These are phyloP conservation scores for Julus scandinavius DNA, from an alignment of 2,888 invertebrate species.

Conservation along the genomic window DNA sequence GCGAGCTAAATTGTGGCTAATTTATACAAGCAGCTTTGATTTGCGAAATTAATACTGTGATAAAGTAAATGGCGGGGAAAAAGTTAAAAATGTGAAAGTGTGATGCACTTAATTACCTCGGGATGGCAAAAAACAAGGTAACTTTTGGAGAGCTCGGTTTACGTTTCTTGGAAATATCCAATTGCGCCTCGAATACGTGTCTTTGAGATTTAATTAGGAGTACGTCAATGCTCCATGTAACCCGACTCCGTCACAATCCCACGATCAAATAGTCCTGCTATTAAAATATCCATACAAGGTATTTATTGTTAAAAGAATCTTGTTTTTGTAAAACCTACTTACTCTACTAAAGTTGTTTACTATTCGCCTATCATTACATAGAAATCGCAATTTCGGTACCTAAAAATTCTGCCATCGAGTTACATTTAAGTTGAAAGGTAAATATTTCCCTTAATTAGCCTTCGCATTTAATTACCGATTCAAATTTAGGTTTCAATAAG, in stretches of 20 bases:
- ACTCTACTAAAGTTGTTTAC: neutral
- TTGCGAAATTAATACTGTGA: neutral
- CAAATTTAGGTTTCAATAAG: neutral
- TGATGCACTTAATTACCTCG: neutral
- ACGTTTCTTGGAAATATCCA: neutral
- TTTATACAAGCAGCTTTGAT: neutral
- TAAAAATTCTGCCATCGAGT: neutral
- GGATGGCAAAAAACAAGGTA: neutral
- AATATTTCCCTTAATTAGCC: neutral
- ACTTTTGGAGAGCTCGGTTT: neutral
- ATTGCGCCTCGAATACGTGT: neutral
- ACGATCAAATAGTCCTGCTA: neutral
- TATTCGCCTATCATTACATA: neutral
- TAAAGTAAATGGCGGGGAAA: neutral
- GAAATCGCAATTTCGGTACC: neutral
- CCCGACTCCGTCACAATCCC: neutral
- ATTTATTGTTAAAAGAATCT: neutral
- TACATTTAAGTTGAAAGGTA: neutral
- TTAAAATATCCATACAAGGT: neutral
- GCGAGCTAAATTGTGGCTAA: too few relatives aligned
- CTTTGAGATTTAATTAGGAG: neutral
- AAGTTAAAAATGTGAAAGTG: neutral
- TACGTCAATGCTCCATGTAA: neutral
- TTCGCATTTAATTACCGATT: neutral
- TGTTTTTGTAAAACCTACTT: neutral